These are phyloP conservation scores for Nymphalis c-album DNA, from an alignment of 2,888 invertebrate genomes.

Conservation along the genomic window DNA sequence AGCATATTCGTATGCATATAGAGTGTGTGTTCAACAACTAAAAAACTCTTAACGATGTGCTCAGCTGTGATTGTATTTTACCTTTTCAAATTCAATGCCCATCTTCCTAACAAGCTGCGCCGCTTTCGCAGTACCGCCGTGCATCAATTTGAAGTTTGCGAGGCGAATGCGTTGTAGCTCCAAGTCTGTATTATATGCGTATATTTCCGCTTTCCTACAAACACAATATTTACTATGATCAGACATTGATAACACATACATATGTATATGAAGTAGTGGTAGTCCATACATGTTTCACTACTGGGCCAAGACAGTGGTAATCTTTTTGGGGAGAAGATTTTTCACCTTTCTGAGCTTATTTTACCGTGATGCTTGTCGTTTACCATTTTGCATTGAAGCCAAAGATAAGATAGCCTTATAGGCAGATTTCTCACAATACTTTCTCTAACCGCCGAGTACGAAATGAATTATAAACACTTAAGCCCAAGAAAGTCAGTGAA, in stretches of 20 bases:
- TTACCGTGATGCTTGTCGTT: too few relatives aligned
- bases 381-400: too few relatives aligned
- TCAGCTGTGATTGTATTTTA: slow-evolving; percentile 34
- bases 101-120: slow-evolving; percentile 63
- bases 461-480: too few relatives aligned
- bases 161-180: slow-evolving; percentile 66
- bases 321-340: too few relatives aligned
- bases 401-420: too few relatives aligned
- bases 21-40: not conserved
- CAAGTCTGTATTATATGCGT: slow-evolving; percentile 69
- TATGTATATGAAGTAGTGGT: too few relatives aligned
- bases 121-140: slow-evolving; percentile 61
- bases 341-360: too few relatives aligned
- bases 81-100: slow-evolving; percentile 73
- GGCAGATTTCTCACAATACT: too few relatives aligned
- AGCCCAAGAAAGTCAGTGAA: too few relatives aligned
- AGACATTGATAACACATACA: not conserved
- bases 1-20: not conserved
- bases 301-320: not conserved
- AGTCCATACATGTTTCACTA: too few relatives aligned
- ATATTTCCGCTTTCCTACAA: slow-evolving; percentile 65
- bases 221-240: not conserved
- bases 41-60: not conserved
- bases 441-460: too few relatives aligned
- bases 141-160: slow-evolving; percentile 65